A percentile compares a stretch with the other conserved stretches of the same genome.
Conservation (phyloP, 2,113 vertebrate species). For the Megaceryle torquata region DNA sequence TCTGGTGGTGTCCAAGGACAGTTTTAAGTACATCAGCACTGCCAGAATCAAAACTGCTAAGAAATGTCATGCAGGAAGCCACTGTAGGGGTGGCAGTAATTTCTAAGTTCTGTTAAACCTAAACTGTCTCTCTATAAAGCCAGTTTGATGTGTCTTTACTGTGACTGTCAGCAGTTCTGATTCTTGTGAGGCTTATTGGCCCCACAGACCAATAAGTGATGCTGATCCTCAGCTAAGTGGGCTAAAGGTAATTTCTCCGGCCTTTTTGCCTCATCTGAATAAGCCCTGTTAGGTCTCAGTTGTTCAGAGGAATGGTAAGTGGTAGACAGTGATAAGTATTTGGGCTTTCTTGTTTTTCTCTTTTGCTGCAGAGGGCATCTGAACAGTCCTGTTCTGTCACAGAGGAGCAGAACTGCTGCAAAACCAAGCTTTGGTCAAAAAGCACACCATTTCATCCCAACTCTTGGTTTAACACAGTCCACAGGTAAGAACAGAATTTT, state of each 20-base stretch:
- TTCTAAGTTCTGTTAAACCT: background rate
- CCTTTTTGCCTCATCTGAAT: background rate
- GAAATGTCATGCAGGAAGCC: background rate
- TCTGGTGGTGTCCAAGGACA: background rate
- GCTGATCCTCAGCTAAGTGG: background rate
- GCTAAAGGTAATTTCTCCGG: background rate
- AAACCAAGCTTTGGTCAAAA: slow-evolving; percentile 16
- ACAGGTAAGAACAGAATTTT: slow-evolving; percentile 59
- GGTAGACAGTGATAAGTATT: background rate
- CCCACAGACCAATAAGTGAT: background rate
- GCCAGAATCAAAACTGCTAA: background rate
- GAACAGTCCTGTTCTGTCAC: background rate
- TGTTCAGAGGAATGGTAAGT: background rate
- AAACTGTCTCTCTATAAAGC: background rate
- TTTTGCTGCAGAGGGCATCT: slow-evolving; percentile 52
- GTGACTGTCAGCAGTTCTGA: background rate
- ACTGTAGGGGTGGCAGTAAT: background rate
- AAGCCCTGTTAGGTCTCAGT: background rate
- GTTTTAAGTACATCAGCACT: background rate
- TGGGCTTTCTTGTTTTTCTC: background rate
- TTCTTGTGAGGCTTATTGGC: background rate
- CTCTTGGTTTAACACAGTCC: background rate
- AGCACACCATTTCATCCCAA: background rate
- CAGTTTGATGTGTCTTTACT: background rate
- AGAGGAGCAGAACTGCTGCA: slow-evolving; percentile 10